Base-by-base conservation (phyloP, 2,797 vertebrate species). In the Periparus ater region DNA sequence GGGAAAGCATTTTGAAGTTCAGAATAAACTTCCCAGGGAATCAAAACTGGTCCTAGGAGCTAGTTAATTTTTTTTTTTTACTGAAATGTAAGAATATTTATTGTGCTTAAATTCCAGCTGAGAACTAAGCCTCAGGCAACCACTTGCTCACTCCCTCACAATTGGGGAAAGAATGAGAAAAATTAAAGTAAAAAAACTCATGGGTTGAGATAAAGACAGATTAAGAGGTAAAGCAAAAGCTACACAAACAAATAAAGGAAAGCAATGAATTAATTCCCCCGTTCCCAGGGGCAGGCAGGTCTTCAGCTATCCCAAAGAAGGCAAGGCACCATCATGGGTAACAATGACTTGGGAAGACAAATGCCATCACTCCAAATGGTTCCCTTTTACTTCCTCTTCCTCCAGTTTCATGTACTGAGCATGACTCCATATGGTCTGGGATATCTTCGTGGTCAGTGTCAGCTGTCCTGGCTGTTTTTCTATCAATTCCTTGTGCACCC, bases 1-100 rank as follows among this genome's bases (percentile, higher is more conserved):
- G 34, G 8, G 38, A 95, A 89, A 86, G n/a, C 23, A 51, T 67
- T 86, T 83, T 91, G 67, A 91, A 87, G 48, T 91, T 88, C 40
- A 53, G 57, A 92, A 88, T 47, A 80, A 81, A 73, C 8, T 80
- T 94, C 88, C 40, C 42, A 85, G 74, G 62, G 61, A 93, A 85
- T 38, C 19, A 70, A 66, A 89, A 96, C 15, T 38, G 22, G 50
- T 80, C 47, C 29, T 88, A 89, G 42, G 32, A 61, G 20, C 92
- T 57, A 84, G 81, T 95, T 67, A 34, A 76, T 76, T 7, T 11
- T 21, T 45, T 65, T 21, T 42, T 65, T 58, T 60, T 20, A 8
- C 20, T 61, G 32, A 76, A 62, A 51, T 42, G 15, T 17, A 47
- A 21, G 17, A 85, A 36, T 50, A 80, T 29, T 51, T 63, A 32